These are phyloP conservation scores for Callaeas wilsoni DNA, from an alignment of 2,113 vertebrate genomes.

Conservation along the genomic window DNA sequence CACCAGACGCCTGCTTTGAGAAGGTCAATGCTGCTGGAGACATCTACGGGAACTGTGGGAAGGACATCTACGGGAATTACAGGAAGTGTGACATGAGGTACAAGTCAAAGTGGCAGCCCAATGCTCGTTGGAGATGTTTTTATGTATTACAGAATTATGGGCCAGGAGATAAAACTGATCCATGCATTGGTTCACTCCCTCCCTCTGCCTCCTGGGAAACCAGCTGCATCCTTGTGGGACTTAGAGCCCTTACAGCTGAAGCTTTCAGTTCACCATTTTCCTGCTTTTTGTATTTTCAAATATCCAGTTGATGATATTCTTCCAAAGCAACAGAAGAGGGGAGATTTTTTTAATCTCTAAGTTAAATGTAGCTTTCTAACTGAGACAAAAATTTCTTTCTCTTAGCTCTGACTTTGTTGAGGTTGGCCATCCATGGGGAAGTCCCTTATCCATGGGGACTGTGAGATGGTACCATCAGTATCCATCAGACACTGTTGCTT, in stretches of 20 bases:
- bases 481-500: background rate
- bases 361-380: background rate
- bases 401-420: background rate
- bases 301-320: background rate
- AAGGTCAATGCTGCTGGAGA: slow-evolving; percentile 90
- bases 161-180: background rate
- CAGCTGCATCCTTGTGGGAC: background rate
- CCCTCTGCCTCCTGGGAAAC: background rate
- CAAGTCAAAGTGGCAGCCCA: background rate
- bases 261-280: background rate
- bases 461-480: background rate
- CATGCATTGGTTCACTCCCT: background rate
- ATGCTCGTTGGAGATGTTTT: background rate
- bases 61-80: slow-evolving; percentile 83
- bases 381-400: background rate
- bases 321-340: background rate
- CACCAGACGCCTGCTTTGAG: slow-evolving; percentile 88
- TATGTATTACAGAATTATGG: background rate
- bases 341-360: background rate
- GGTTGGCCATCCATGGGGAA: background rate
- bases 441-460: background rate
- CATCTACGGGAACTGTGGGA: slow-evolving; percentile 93
- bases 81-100: slow-evolving; percentile 85
- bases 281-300: background rate
- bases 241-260: background rate